Evolutionary conservation across 1,140 invertebrate species (phyloP).

Genomic region (Drosophila chauvacae): DNA sequence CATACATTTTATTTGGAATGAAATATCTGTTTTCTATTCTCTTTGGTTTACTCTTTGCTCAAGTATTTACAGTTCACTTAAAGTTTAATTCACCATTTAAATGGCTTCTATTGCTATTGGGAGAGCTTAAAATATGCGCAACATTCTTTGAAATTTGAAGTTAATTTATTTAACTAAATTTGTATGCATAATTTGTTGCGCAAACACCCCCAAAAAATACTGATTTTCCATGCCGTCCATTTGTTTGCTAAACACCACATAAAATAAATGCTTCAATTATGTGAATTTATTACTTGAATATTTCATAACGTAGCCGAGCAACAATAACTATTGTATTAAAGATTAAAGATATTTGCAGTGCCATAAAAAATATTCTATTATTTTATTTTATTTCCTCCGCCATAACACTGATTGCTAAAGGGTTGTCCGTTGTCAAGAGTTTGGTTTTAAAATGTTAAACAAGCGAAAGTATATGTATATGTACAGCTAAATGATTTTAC

Average conservation of each 20-base stretch:
- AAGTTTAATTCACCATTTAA: conserved; percentile 25
- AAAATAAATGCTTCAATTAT: conserved; percentile 66
- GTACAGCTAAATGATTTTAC: conserved; percentile 28
- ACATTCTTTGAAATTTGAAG: conserved; percentile 22
- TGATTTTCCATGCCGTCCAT: conserved; percentile 10
- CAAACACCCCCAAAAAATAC: conserved; percentile 27
- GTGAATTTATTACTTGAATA: conserved; percentile 48
- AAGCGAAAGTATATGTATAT: conserved; percentile 10
- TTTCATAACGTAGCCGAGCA: conserved; percentile 36
- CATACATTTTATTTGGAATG: conserved; percentile 31
- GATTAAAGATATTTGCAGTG: conserved; percentile 41
- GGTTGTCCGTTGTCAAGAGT: conserved; percentile 7
- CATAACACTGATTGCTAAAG: conserved; percentile 33
- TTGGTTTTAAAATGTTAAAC: conserved; percentile 21
- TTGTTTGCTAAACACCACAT: conserved; percentile 38
- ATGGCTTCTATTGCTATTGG: conserved; percentile 31
- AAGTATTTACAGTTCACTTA: conserved; percentile 43
- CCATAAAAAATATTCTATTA: conserved; percentile 4
- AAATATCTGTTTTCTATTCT: conserved; percentile 18
- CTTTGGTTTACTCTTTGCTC: conserved; percentile 32
- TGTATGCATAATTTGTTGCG: conserved; percentile 35
- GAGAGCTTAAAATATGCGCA: conserved; percentile 10
- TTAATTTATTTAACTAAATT: conserved; percentile 37
- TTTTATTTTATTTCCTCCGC: conserved; percentile 9
- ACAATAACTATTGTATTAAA: conserved; percentile 32